These are phyloP conservation scores for Leptothorax acervorum DNA, from an alignment of 2,888 invertebrate genomes.

Conservation along the genomic window DNA sequence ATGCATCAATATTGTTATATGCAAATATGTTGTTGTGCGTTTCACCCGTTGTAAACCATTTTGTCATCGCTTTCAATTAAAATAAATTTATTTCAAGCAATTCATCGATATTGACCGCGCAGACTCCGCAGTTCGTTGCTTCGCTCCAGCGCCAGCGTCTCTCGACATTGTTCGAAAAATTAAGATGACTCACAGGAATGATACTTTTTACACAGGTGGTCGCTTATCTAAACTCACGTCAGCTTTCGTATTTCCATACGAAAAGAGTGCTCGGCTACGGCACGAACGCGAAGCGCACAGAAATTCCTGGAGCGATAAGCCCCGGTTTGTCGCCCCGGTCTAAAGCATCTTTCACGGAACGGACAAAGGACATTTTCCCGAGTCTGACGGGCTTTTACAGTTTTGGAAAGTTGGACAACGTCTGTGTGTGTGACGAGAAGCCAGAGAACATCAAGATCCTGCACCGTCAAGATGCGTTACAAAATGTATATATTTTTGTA, in stretches of 20 bases:
- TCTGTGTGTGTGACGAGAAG: not conserved
- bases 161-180: slow-evolving; percentile 58
- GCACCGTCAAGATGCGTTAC: not conserved
- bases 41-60: not conserved
- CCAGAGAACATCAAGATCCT: not conserved
- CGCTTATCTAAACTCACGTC: slow-evolving; percentile 61
- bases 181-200: slow-evolving; percentile 53
- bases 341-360: slow-evolving; percentile 15
- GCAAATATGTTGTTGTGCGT: not conserved
- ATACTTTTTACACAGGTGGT: slow-evolving; percentile 25
- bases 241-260: slow-evolving; percentile 60
- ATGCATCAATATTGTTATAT: slow-evolving; percentile 4
- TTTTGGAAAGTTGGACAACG: not conserved
- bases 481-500: not conserved
- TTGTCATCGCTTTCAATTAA: slow-evolving; percentile 3
- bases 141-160: slow-evolving; percentile 41
- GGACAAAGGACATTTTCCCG: slow-evolving; percentile 22
- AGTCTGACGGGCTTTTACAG: not conserved
- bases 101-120: not conserved
- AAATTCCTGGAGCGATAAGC: slow-evolving; percentile 61
- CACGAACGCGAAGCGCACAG: slow-evolving; percentile 40
- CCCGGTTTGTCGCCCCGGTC: not conserved
- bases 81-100: not conserved
- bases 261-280: slow-evolving; percentile 40
- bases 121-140: not conserved